Conservation (phyloP, 2,888 invertebrate species). For the Eupithecia insigniata region DNA sequence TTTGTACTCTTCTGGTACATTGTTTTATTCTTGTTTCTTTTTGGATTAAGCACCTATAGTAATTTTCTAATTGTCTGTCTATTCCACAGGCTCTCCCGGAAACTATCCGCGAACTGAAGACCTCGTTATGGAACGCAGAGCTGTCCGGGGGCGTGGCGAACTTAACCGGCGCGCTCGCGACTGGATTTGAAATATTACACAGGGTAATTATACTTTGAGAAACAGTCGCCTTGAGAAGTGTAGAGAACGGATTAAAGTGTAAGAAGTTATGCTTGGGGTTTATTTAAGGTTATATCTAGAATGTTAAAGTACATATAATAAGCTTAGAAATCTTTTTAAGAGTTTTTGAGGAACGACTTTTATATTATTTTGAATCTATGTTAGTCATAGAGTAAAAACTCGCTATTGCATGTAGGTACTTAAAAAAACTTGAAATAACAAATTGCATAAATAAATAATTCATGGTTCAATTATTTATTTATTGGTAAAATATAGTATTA, state of each 20-base stretch:
- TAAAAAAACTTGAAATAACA: too few species aligned
- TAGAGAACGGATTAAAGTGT: neutral
- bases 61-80: neutral
- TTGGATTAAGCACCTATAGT: neutral
- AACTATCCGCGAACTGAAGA: constrained; percentile 91
- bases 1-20: neutral
- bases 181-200: constrained; percentile 95
- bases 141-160: constrained; percentile 91
- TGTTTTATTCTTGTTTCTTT: neutral
- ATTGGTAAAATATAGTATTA: too few species aligned
- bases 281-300: too few species aligned
- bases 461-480: too few species aligned
- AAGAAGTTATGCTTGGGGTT: too few species aligned
- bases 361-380: too few species aligned
- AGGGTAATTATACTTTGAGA: constrained; percentile 83
- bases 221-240: constrained; percentile 6
- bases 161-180: constrained; percentile 95
- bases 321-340: too few species aligned
- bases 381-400: too few species aligned
- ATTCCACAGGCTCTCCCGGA: constrained; percentile 89
- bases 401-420: too few species aligned
- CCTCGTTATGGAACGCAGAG: constrained; percentile 89
- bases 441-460: too few species aligned
- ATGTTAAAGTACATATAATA: too few species aligned
- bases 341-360: too few species aligned